phyloP scores from a whole-genome alignment of 2,888 invertebrate species.

The Stictocephala bisonia region DNA sequence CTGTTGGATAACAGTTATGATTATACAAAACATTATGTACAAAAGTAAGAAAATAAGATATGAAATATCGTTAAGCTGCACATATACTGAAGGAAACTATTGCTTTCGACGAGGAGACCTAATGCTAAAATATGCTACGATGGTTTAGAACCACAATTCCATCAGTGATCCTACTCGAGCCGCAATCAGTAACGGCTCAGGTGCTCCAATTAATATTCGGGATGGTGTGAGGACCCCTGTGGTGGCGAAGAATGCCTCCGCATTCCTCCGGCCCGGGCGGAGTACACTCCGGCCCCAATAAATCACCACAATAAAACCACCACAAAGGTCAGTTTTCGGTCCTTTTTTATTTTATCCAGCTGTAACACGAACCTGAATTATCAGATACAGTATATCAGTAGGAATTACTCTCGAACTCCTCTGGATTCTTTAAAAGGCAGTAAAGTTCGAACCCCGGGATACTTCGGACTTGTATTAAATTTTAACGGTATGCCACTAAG shows the following conservation, averaged over 20 bases:
- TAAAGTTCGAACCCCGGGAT: conserved; percentile 37
- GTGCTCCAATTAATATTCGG: conserved; percentile 34
- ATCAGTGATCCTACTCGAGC: no score
- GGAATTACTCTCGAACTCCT: conserved; percentile 16
- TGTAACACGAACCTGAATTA: conserved; percentile 38
- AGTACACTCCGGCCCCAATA: conserved; percentile 7
- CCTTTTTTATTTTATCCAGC: conserved; percentile 11
- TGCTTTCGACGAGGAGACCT: no score
- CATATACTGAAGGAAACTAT: no score
- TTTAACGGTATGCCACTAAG: not conserved
- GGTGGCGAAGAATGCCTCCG: not conserved
- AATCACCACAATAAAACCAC: conserved; percentile 37
- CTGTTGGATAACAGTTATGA: no score
- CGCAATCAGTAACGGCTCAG: conserved; percentile 7
- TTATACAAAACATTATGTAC: no score
- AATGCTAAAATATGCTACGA: no score
- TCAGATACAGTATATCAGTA: conserved; percentile 38
- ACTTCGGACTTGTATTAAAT: not conserved
- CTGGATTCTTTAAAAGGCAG: conserved; percentile 34
- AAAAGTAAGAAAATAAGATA: no score
- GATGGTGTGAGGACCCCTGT: not conserved
- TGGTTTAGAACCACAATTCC: no score
- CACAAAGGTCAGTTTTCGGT: not conserved
- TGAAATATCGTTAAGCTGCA: no score
- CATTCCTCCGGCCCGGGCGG: conserved; percentile 6